Conservation (phyloP, 2,888 invertebrate genomes). For the Gymnocheta viridis region DNA sequence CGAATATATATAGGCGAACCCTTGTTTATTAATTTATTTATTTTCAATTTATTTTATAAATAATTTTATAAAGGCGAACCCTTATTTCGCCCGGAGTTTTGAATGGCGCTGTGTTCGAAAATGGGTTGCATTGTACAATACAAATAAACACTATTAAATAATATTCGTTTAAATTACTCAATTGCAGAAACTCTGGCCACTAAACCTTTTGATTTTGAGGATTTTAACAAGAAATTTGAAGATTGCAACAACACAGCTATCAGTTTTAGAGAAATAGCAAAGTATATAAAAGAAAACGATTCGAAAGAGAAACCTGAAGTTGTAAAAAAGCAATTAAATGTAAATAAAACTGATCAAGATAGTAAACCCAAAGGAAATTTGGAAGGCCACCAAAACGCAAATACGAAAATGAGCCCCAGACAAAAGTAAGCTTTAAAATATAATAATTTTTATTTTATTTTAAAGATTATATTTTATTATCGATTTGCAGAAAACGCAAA, state of each 20-base stretch:
- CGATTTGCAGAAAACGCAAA: conserved; percentile 75
- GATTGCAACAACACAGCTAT: conserved; percentile 42
- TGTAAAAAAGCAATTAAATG: not conserved
- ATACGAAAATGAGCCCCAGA: conserved; percentile 62
- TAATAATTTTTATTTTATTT: not conserved
- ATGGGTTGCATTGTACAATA: too few relatives aligned
- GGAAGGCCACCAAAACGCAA: not conserved
- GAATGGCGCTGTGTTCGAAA: too few relatives aligned
- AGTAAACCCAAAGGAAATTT: not conserved
- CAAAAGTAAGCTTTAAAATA: conserved; percentile 62
- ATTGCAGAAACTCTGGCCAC: conserved; percentile 76
- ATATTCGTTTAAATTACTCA: conserved; percentile 17
- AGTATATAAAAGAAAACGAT: conserved; percentile 54
- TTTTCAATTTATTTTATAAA: too few relatives aligned
- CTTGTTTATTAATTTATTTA: too few relatives aligned
- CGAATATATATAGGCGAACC: too few relatives aligned
- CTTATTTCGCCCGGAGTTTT: too few relatives aligned
- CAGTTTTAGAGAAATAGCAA: conserved; percentile 64
- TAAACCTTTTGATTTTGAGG: conserved; percentile 71
- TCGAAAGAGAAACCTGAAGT: not conserved
- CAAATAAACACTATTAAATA: too few relatives aligned
- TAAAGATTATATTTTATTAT: not conserved
- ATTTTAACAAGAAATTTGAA: conserved; percentile 68
- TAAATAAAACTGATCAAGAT: not conserved
- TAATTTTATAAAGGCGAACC: too few relatives aligned